Evolutionary conservation across 2,888 invertebrate species (phyloP).

Genomic region (Cordilura impudica): DNA sequence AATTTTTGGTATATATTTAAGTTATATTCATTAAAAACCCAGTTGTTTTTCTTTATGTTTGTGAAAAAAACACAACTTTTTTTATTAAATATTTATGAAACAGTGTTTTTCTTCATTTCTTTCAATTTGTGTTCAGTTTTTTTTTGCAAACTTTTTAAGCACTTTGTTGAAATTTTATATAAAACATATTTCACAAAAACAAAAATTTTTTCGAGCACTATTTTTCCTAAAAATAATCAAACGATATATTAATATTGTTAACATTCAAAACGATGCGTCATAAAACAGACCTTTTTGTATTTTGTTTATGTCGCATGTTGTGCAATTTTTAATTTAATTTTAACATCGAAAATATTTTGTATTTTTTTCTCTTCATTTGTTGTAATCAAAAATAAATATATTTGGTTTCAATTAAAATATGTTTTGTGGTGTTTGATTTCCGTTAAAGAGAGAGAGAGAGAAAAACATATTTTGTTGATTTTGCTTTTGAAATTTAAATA

Average conservation of each 20-base stretch:
- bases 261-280: slow-evolving; percentile 64
- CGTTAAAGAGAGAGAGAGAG: no score
- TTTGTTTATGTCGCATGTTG: slow-evolving; percentile 73
- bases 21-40: slow-evolving; percentile 37
- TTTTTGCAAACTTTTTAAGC: slow-evolving; percentile 38
- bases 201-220: slow-evolving; percentile 44
- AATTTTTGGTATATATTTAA: slow-evolving; percentile 29
- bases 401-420: slow-evolving; percentile 26
- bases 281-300: slow-evolving; percentile 71
- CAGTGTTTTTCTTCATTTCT: slow-evolving; percentile 15
- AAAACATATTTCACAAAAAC: slow-evolving; percentile 53
- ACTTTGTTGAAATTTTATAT: slow-evolving; percentile 59
- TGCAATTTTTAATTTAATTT: slow-evolving; percentile 43
- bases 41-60: background rate
- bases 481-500: slow-evolving; percentile 33
- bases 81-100: slow-evolving; percentile 36
- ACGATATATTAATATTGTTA: slow-evolving; percentile 15
- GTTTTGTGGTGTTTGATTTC: slow-evolving; percentile 25
- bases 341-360: slow-evolving; percentile 14
- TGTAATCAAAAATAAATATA: background rate
- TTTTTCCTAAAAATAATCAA: slow-evolving; percentile 17
- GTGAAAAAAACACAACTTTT: slow-evolving; percentile 11
- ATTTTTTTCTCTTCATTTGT: background rate
- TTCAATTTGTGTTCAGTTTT: slow-evolving; percentile 23
- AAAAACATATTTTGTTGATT: slow-evolving; percentile 50